Evolutionary conservation across 2,797 vertebrate genomes (phyloP).

Genomic region (Caiman crocodilus): DNA sequence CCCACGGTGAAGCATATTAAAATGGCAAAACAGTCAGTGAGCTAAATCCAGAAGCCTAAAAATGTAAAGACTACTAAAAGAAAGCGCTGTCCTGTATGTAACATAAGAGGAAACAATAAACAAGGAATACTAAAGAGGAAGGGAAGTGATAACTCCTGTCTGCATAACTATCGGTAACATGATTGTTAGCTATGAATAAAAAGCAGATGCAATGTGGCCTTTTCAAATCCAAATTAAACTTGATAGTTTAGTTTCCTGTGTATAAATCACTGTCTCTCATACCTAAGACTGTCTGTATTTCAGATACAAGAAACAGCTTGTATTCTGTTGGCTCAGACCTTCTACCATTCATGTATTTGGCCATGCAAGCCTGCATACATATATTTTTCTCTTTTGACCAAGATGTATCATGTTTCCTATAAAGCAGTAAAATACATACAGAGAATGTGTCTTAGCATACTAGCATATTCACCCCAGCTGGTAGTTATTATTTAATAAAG

Average conservation of each 20-base stretch:
- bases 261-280: not conserved
- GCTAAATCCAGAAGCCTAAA: not conserved
- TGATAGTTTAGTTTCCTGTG: slow-evolving; percentile 14
- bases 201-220: slow-evolving; percentile 4
- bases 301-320: not conserved
- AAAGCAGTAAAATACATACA: not conserved
- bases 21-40: slow-evolving; percentile 19
- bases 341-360: not conserved
- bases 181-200: slow-evolving; percentile 34
- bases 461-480: not conserved
- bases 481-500: not conserved
- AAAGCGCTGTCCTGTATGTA: not conserved
- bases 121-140: not conserved
- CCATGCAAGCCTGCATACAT: not conserved
- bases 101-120: slow-evolving; percentile 13
- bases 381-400: not conserved
- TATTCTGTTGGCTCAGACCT: not conserved
- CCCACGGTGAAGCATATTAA: slow-evolving; percentile 6
- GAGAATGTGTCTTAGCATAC: not conserved
- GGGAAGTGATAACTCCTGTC: not conserved
- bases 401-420: not conserved
- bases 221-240: slow-evolving; percentile 29
- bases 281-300: not conserved
- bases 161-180: not conserved
- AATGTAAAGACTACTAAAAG: not conserved